Base-by-base conservation (phyloP, 2,113 vertebrate genomes). In the Pseudonaja textilis region DNA sequence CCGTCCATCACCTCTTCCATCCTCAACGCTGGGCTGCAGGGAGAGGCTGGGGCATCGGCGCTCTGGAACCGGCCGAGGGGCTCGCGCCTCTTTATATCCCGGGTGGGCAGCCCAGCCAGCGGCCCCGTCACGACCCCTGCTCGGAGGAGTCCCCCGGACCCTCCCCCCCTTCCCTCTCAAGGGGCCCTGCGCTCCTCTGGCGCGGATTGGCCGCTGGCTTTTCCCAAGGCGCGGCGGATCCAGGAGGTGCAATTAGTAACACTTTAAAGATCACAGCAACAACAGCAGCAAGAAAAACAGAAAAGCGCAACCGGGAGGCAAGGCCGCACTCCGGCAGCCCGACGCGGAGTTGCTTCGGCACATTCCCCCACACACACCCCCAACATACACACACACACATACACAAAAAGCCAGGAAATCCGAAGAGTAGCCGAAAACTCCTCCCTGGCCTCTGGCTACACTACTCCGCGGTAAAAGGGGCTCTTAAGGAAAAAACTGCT, bases 1-100 rank as follows among this genome's bases (percentile, higher is more conserved):
- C 96, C 93, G 34, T 97, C 98, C 96, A 97, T 97, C 96, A 98
- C 90, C 45, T 99, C 98, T 98, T 99, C 98, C 99, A 99, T 99
- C 92, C 93, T 89, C 69, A 81, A 55, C 55, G 90, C 29, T 1
- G 74, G 16, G 2, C 34, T n/a, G 26, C 11, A n/a, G 29, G 64
- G 64, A 69, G 64, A n/a, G 64, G 64, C 14, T 34, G 34, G 6
- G 7, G n/a, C 12, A 11, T 93, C 11, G 55, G n/a, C 52, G 81
- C 0, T 81, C 86, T 2, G 93, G 23, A 23, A 34, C 92, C 85
- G 45, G 93, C 5, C 42, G 59, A 92, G 55, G 0, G 0, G 52
- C 92, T 92, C 81, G 0, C 95, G 97, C 96, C 97, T 98, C 97
- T 96, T 98, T 99, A 98, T 99, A 99, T 98, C 98, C 95, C 98